Evolutionary conservation across 2,113 vertebrate genomes (phyloP), one percentile per base, ranked within the genome.

Genomic region (Prunella himalayana): DNA sequence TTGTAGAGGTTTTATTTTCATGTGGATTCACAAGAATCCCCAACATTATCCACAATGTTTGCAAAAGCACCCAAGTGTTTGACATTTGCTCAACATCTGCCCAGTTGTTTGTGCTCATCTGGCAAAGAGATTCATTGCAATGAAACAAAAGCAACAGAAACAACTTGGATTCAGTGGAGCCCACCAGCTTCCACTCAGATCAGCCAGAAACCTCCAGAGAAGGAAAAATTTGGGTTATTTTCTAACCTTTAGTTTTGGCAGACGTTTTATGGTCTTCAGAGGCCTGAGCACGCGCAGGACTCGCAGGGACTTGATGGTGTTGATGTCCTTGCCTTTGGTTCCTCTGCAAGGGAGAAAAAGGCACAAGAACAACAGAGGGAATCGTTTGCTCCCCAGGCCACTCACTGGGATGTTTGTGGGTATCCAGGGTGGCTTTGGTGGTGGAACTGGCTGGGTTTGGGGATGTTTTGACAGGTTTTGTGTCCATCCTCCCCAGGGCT

Each of bases 281-380:
- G 99, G 99, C 54, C 99, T 94, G 35, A 99, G 97, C 51, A 99
- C 99, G 1, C 99, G 97, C 39, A 99, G 98, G 23, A 99, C 99
- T 51, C 99, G 97, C 94, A 99, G 97, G 4, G 99, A 99, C 97
- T 99, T 99, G 97, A 99, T 99, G 16, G 99, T 99, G 98, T 98
- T 99, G 97, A 99, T 99, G 96, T 99, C 99, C 97, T 99, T 99
- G 72, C 99, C 99, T 98, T 99, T 99, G 97, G 98, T 99, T 85
- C 99, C 99, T 98, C 99, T 99, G 98, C 88, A 97, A 87, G 95
- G 94, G 94, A 97, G 73, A 95, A 95, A 96, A 86, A 78, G 95
- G 84, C 95, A 95, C 87, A 95, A 96, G 86, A 97, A 97, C 73
- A 81, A 91, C 83, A 94, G n/a, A 91, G 88, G 82, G 59, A 84